These are phyloP conservation scores for Gallinago paraguaiae DNA, from an alignment of 2,113 vertebrate genomes.

Conservation along the genomic window DNA sequence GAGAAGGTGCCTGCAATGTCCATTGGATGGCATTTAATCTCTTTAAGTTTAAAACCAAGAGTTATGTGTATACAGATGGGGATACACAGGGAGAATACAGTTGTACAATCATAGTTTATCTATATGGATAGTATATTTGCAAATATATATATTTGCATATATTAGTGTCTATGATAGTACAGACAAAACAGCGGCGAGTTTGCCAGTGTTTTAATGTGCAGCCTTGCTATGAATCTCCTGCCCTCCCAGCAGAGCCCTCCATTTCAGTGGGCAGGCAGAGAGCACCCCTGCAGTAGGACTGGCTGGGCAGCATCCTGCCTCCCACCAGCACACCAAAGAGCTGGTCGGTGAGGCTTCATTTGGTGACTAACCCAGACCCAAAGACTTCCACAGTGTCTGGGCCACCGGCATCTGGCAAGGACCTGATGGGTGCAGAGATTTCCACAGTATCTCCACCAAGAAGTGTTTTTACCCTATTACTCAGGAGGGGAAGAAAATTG, in stretches of 20 bases:
- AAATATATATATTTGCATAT: neutral
- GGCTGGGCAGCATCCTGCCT: neutral
- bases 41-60: neutral
- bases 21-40: neutral
- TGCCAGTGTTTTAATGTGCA: neutral
- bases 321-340: neutral
- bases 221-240: neutral
- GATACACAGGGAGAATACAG: neutral
- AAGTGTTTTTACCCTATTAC: neutral
- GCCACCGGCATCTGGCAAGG: rapidly evolving
- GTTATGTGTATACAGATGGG: neutral
- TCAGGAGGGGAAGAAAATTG: neutral
- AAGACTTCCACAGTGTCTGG: neutral
- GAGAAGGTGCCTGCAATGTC: neutral
- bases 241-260: neutral
- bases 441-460: neutral
- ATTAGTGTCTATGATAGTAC: neutral
- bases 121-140: neutral
- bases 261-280: neutral
- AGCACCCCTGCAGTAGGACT: rapidly evolving
- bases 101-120: neutral
- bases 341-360: neutral
- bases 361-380: neutral
- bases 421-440: neutral
- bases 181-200: neutral